Evolutionary conservation across 2,113 vertebrate genomes (phyloP).

Genomic region (Bolborhynchus lineola): DNA sequence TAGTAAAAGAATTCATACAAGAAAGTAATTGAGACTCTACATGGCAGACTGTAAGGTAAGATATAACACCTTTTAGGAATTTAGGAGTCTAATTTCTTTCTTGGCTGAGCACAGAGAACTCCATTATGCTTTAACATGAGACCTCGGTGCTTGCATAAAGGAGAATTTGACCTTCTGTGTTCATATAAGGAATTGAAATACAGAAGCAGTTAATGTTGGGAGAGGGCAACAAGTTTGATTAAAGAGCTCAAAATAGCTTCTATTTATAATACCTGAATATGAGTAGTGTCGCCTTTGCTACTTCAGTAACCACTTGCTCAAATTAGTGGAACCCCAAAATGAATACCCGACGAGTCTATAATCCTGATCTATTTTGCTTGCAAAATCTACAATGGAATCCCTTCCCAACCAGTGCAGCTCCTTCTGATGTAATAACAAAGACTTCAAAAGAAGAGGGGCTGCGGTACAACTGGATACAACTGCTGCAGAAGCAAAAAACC

Average conservation of each 20-base stretch:
- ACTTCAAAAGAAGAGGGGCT: background rate
- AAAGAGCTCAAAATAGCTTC: background rate
- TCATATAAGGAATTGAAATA: background rate
- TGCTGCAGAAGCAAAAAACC: background rate
- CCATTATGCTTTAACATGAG: background rate
- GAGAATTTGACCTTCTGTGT: background rate
- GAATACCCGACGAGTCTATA: background rate
- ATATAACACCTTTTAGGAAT: background rate
- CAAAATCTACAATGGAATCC: background rate
- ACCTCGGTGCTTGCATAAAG: background rate
- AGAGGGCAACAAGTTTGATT: background rate
- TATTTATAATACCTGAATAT: background rate
- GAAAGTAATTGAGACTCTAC: background rate
- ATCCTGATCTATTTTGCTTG: background rate
- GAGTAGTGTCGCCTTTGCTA: background rate
- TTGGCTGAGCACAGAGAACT: background rate
- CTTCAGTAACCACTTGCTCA: background rate
- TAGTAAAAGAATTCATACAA: slow-evolving; percentile 29
- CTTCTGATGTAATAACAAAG: background rate
- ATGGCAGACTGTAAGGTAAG: background rate
- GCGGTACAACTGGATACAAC: background rate
- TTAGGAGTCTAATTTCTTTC: background rate
- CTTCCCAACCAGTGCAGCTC: background rate
- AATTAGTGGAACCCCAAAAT: background rate
- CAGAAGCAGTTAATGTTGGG: background rate